These are phyloP conservation scores for Leptinotarsa texana DNA, from an alignment of 1,140 invertebrate species.

Conservation along the genomic window DNA sequence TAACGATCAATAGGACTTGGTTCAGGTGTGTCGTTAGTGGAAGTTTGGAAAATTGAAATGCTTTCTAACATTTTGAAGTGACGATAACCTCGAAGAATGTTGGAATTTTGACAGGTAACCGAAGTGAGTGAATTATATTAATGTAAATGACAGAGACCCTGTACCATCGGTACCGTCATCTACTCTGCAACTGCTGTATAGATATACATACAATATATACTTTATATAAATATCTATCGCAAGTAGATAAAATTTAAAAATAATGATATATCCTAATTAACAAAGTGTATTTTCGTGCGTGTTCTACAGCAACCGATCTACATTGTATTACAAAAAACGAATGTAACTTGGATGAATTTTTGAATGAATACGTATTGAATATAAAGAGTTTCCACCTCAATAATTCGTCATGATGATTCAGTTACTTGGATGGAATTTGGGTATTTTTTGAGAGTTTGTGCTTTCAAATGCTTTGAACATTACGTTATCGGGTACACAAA, in stretches of 20 bases:
- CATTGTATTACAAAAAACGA: constrained; percentile 4
- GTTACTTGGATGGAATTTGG: no score
- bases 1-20: no score
- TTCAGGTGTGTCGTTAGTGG: no score
- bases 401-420: no score
- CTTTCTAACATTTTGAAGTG: not conserved
- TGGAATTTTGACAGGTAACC: constrained; percentile 33
- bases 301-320: constrained; percentile 45
- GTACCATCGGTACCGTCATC: constrained; percentile 42
- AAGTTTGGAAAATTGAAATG: not conserved
- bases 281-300: constrained; percentile 46
- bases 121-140: constrained; percentile 33
- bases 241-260: constrained; percentile 51
- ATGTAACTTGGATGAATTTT: not conserved
- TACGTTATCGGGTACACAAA: no score
- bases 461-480: no score
- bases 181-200: constrained; percentile 45
- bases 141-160: constrained; percentile 39
- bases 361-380: no score
- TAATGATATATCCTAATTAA: constrained; percentile 50
- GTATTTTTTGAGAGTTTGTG: no score
- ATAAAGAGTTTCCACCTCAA: no score
- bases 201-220: constrained; percentile 47
- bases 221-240: constrained; percentile 45
- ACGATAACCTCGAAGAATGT: not conserved